A percentile compares a stretch with the other conserved stretches of the same genome.
phyloP scores from a whole-genome alignment of 2,113 vertebrate genomes.

The Actinemys pallida region DNA sequence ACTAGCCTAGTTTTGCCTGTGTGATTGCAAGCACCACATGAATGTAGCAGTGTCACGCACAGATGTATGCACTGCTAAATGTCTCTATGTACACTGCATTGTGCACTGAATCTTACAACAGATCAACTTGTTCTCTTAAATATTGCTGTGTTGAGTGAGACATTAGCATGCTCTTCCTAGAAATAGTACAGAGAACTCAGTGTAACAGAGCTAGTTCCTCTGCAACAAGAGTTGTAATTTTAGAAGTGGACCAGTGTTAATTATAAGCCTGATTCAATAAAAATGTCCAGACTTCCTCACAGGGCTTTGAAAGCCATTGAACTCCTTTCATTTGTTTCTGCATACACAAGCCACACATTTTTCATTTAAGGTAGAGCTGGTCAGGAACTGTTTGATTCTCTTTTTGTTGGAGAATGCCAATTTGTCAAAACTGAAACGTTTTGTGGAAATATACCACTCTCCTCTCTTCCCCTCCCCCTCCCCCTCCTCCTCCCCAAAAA shows the following conservation, averaged over 20 bases:
- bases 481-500: too few relatives aligned
- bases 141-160: neutral
- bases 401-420: too few relatives aligned
- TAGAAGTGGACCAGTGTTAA: neutral
- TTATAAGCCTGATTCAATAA: neutral
- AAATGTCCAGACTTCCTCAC: neutral
- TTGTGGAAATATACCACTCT: too few relatives aligned
- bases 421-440: too few relatives aligned
- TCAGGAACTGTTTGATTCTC: too few relatives aligned
- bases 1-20: neutral
- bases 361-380: neutral
- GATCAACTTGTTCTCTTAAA: neutral
- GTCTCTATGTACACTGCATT: rapidly evolving
- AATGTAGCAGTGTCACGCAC: neutral
- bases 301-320: neutral
- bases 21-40: neutral
- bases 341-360: neutral
- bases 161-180: rapidly evolving
- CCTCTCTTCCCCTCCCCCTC: too few relatives aligned
- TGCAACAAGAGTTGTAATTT: neutral
- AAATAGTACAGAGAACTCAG: neutral
- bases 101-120: neutral
- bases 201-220: neutral
- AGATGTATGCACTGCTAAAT: neutral
- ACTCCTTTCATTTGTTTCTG: neutral